Evolutionary conservation across 2,797 vertebrate species (phyloP).

Genomic region (Pangasius mekongensis): DNA sequence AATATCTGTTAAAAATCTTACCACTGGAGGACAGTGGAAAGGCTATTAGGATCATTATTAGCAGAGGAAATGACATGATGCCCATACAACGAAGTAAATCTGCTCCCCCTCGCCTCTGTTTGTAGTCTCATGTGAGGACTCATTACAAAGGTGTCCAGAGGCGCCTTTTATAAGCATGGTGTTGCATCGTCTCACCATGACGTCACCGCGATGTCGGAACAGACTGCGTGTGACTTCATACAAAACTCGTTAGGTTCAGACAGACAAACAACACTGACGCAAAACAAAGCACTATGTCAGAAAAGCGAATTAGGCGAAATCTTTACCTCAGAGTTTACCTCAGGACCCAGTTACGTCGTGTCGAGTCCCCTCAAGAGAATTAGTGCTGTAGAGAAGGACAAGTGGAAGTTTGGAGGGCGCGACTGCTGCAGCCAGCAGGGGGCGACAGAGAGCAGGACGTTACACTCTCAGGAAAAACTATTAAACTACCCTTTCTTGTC

Average conservation of each 20-base stretch:
- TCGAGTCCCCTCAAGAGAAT: not conserved
- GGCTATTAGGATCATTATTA: slow-evolving; percentile 29
- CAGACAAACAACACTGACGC: slow-evolving; percentile 11
- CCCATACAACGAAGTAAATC: slow-evolving; percentile 12
- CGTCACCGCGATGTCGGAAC: slow-evolving; percentile 73
- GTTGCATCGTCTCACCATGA: slow-evolving; percentile 63
- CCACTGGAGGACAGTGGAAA: slow-evolving; percentile 42
- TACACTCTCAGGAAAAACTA: not conserved
- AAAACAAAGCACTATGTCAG: slow-evolving; percentile 4
- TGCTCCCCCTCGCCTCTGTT: slow-evolving; percentile 32
- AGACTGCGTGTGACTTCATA: slow-evolving; percentile 56
- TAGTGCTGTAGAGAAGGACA: not conserved
- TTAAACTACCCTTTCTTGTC: not conserved
- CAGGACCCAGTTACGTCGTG: not conserved
- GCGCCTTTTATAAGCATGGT: slow-evolving; percentile 73
- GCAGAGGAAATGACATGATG: slow-evolving; percentile 23
- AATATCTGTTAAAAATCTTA: slow-evolving; percentile 35
- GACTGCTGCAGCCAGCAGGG: not conserved
- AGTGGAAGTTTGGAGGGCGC: not conserved
- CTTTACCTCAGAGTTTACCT: not conserved
- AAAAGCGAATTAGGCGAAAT: not conserved
- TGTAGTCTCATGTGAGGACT: slow-evolving; percentile 41
- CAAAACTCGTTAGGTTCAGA: slow-evolving; percentile 11
- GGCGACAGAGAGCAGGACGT: not conserved
- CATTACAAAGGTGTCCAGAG: slow-evolving; percentile 47